Conservation (phyloP, 1,140 invertebrate species). For the Drosophila kanapiae region DNA sequence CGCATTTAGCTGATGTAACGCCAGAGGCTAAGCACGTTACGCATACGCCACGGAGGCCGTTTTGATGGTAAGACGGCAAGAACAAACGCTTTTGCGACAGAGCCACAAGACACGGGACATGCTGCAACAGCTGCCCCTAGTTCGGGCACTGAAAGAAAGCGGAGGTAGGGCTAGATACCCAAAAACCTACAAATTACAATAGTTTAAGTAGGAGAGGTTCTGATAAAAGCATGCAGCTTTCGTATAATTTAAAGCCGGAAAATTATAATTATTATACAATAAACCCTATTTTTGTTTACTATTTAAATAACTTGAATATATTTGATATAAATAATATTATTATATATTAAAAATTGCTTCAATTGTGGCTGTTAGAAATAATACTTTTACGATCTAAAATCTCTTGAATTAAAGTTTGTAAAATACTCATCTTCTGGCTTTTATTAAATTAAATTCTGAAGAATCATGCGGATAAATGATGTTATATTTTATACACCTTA, state of each 20-base stretch:
- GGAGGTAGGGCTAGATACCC: too few relatives aligned
- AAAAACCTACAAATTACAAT: too few relatives aligned
- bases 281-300: not conserved
- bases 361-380: not conserved
- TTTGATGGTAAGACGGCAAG: constrained; percentile 30
- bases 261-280: accelerated
- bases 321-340: not conserved
- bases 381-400: too few relatives aligned
- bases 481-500: not conserved
- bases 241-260: not conserved
- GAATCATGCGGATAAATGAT: too few relatives aligned
- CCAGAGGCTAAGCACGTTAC: constrained; percentile 44
- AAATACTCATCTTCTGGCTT: too few relatives aligned
- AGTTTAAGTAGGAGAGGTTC: too few relatives aligned
- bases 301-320: not conserved
- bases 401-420: too few relatives aligned
- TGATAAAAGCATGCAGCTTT: too few relatives aligned
- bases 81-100: constrained; percentile 40
- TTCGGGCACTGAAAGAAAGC: not conserved
- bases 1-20: constrained; percentile 26
- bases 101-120: constrained; percentile 20
- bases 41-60: constrained; percentile 48
- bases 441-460: too few relatives aligned
- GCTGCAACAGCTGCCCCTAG: constrained; percentile 34
- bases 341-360: too few relatives aligned